Base-by-base conservation (phyloP, 2,113 vertebrate genomes). In the Phaethon lepturus region DNA sequence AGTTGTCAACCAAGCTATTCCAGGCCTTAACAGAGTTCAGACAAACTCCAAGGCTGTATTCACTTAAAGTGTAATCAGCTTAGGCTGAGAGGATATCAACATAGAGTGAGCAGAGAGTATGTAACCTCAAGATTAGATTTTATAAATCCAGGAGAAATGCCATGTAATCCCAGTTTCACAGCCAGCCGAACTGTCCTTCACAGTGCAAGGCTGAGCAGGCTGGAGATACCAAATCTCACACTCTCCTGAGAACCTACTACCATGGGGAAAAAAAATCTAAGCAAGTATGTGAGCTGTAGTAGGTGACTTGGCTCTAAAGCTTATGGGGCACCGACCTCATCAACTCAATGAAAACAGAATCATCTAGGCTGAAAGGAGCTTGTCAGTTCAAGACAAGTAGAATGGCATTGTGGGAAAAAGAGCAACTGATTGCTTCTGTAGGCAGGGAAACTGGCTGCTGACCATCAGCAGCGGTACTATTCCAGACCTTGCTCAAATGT, bases 371-470 rank as follows among this genome's bases (percentile, higher is more conserved):
- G 52, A 78, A 42, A 8, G 6, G 7, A 78, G 9, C 31, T 72
- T 78, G 25, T n/a, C 24, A n/a, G 56, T 25, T 81, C 33, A 88
- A 76, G 63, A 66, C 26, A 77, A 69, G 31, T 13, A 29, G 42
- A 79, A 79, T 15, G 33, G 23, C 49, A 69, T 29, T 0, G 0
- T 31, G 40, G n/a, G 18, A 71, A 10, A 58, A 89, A 67, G 7
- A 62, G 4, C 18, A 91, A 69, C 12, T 23, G 9, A 86, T 8
- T 49, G 11, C 19, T 91, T 38, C 42, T 71, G 28, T 13, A 22
- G 49, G 40, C 69, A 90, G 29, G 50, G 55, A 82, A 91, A 56
- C 19, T 69, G 59, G 56, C 35, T 59, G 40, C 44, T 83, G 45
- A 44, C 17, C 40, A 69, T 13, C 19, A 53, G 40, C 29, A 85